Evolutionary conservation across 2,888 invertebrate species (phyloP), one percentile per base, ranked within the genome.

Genomic region (Corbicula japonica): DNA sequence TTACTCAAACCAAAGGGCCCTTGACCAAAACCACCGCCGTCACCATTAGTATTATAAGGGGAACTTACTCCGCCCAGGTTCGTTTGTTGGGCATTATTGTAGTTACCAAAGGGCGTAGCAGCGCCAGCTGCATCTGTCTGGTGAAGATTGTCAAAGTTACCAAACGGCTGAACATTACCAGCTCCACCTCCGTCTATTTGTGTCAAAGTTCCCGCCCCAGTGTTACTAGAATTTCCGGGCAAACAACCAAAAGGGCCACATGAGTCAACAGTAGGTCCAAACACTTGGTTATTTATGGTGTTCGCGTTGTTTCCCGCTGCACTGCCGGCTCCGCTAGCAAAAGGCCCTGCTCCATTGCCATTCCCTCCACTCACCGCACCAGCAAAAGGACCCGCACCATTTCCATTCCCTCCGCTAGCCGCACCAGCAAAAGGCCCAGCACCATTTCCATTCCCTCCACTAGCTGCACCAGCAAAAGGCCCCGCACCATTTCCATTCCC

Each of bases 191-290:
- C 61, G 30, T 61, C 44, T 3, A 61, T 26, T 44, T 61, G 61
- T 6, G 38, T 38, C 28, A 66, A 50, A 18, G 23, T n/a, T 15
- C 72, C 72, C 8, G 54, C 52, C 30, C 62, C 62, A 26, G 21
- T 62, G 26, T n/a, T 44, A 10, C 38, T 38, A 30, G 34, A 28
- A 15, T 28, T 41, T 18, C 30, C 35, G n/a, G 76, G 44, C 18
- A 69, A 21, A 50, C 71, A 71, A 18, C 71, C 71, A 35, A 56
- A 71, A 1, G 76, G 71, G 32, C 76, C 76, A 54, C 71, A 76
- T 10, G 76, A 61, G 44, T 66, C 71, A 5, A 71, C 52, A 12
- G 60, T 66, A 32, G 65, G 52, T 15, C 58, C 66, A 26, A 61
- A 35, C 1, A 41, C 66, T 38, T 41, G 60, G 48, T 35, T 44